These are phyloP conservation scores for Chaetodon trifascialis DNA, from an alignment of 2,113 vertebrate genomes.

Conservation along the genomic window DNA sequence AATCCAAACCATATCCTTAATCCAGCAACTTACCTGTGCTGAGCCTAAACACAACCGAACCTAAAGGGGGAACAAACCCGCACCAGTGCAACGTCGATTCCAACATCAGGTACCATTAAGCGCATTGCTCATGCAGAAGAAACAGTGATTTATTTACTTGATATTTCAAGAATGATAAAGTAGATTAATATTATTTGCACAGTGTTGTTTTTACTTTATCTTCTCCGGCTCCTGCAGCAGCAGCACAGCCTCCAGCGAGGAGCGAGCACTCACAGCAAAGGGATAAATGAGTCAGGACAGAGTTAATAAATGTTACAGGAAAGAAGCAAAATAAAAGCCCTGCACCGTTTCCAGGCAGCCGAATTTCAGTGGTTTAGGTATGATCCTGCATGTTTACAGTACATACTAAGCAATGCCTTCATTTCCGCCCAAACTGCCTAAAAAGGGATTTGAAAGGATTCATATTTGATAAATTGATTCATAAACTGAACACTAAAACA, in stretches of 20 bases:
- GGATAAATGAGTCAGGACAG: slow-evolving; percentile 6
- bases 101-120: neutral
- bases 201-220: neutral
- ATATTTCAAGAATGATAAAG: neutral
- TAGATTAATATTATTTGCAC: neutral
- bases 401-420: neutral
- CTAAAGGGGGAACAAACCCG: neutral
- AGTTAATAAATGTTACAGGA: slow-evolving; percentile 1
- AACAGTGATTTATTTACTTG: neutral
- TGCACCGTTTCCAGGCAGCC: neutral
- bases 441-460: neutral
- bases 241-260: neutral
- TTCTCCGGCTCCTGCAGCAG: neutral
- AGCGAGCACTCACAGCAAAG: neutral
- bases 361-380: neutral
- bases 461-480: neutral
- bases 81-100: neutral
- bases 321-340: neutral
- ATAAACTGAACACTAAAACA: no score
- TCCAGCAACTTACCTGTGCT: neutral
- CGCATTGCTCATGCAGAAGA: neutral
- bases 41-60: neutral
- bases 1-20: neutral
- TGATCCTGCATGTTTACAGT: neutral
- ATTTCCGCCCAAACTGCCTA: neutral